phyloP scores from a whole-genome alignment of 2,113 vertebrate species.

The Azemiops feae region DNA sequence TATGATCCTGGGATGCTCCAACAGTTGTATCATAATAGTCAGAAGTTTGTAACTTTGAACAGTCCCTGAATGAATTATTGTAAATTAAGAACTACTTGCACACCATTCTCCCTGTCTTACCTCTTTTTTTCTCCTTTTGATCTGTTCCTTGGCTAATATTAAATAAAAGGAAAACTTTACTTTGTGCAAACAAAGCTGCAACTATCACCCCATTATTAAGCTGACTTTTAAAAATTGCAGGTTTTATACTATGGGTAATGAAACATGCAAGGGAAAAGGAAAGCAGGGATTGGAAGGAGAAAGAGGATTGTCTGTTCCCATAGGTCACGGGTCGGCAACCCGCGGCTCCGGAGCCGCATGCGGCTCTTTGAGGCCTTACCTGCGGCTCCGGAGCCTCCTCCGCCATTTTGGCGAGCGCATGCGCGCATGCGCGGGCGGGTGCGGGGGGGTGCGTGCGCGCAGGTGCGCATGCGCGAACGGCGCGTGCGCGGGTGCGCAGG shows the following conservation, averaged over 20 bases:
- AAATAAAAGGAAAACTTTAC: neutral
- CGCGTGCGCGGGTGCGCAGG: no score
- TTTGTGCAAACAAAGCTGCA: neutral
- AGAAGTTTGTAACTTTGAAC: neutral
- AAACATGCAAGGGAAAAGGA: neutral
- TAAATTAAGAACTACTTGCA: neutral
- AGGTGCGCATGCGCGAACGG: no score
- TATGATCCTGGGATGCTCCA: neutral
- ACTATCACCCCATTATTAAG: neutral
- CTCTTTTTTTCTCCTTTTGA: neutral
- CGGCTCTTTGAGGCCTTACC: no score
- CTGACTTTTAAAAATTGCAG: neutral
- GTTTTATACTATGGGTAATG: neutral
- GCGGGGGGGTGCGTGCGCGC: no score
- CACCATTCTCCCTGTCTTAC: neutral
- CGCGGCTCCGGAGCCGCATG: no score
- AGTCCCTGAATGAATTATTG: neutral
- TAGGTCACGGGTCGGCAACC: no score
- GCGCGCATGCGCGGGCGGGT: no score
- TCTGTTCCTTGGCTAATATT: neutral
- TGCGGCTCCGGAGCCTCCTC: no score
- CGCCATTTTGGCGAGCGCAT: no score
- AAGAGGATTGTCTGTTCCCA: no score
- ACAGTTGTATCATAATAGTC: neutral
- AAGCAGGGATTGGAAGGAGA: neutral